These are phyloP conservation scores for Otolemur garnettii DNA, from an alignment of 2,113 vertebrate genomes.

Conservation along the genomic window DNA sequence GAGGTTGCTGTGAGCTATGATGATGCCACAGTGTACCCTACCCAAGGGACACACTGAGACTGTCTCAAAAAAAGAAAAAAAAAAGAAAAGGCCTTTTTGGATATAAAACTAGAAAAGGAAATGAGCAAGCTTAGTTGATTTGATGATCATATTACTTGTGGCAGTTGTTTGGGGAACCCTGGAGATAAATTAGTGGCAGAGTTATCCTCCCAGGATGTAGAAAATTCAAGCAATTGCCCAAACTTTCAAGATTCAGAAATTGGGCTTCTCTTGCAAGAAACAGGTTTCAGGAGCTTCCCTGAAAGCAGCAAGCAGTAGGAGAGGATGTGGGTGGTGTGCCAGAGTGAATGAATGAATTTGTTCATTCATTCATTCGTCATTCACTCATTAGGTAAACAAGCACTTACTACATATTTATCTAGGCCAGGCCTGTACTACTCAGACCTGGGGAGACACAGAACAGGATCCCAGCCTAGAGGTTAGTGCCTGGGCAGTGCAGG, in stretches of 20 bases:
- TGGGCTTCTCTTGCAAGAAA: not conserved
- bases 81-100: not conserved
- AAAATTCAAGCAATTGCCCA: not conserved
- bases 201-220: not conserved
- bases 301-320: not conserved
- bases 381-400: not conserved
- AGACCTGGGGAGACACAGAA: not conserved
- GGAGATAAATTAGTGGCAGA: not conserved
- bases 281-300: not conserved
- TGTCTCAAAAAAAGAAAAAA: not conserved
- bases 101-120: not conserved
- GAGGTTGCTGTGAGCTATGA: not conserved
- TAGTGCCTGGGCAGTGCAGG: not conserved
- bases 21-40: not conserved
- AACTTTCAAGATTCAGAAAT: not conserved
- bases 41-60: not conserved
- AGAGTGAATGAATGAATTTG: not conserved
- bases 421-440: not conserved
- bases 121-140: not conserved
- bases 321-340: fast-evolving
- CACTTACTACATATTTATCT: not conserved
- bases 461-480: not conserved
- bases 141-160: not conserved
- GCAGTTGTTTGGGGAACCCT: not conserved
- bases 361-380: not conserved